Conservation (phyloP, 2,888 invertebrate species). For the Drosophila mayaguana region DNA sequence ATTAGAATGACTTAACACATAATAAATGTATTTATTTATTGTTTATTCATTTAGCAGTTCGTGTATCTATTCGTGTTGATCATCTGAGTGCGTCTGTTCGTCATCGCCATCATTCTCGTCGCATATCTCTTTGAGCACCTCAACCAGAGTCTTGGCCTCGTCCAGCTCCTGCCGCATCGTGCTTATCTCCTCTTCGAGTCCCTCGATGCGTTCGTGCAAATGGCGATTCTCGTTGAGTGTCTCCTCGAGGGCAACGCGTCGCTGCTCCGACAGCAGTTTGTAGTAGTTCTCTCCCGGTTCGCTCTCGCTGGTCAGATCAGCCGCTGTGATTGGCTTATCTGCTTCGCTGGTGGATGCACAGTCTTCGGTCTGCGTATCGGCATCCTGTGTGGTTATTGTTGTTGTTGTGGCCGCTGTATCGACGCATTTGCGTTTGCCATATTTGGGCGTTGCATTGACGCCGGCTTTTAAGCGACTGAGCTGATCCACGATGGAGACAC, state of each 20-base stretch:
- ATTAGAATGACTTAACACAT: slow-evolving; percentile 41
- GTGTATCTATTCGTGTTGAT: slow-evolving; percentile 20
- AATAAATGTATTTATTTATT: slow-evolving; percentile 42
- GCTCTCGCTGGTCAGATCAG: slow-evolving; percentile 90
- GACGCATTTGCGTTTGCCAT: slow-evolving; percentile 85
- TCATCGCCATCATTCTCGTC: slow-evolving; percentile 87
- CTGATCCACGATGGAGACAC: slow-evolving; percentile 86
- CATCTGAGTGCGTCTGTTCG: slow-evolving; percentile 30
- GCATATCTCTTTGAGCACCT: slow-evolving; percentile 90
- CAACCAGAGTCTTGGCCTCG: slow-evolving; percentile 90
- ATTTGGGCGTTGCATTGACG: slow-evolving; percentile 83
- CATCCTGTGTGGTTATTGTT: slow-evolving; percentile 40
- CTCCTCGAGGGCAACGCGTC: slow-evolving; percentile 90
- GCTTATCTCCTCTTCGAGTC: slow-evolving; percentile 87
- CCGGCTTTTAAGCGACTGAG: slow-evolving; percentile 86
- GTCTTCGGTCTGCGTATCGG: slow-evolving; percentile 85
- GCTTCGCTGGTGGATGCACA: slow-evolving; percentile 9
- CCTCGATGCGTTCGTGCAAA: slow-evolving; percentile 86
- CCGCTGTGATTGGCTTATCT: slow-evolving; percentile 86
- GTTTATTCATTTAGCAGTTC: slow-evolving; percentile 37
- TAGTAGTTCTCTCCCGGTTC: slow-evolving; percentile 91
- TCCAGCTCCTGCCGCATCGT: slow-evolving; percentile 90
- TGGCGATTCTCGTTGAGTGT: slow-evolving; percentile 90
- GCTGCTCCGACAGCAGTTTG: slow-evolving; percentile 90
- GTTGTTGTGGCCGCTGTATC: slow-evolving; percentile 68